Evolutionary conservation across 2,888 invertebrate species (phyloP).

Genomic region (Gastrophysa polygoni): DNA sequence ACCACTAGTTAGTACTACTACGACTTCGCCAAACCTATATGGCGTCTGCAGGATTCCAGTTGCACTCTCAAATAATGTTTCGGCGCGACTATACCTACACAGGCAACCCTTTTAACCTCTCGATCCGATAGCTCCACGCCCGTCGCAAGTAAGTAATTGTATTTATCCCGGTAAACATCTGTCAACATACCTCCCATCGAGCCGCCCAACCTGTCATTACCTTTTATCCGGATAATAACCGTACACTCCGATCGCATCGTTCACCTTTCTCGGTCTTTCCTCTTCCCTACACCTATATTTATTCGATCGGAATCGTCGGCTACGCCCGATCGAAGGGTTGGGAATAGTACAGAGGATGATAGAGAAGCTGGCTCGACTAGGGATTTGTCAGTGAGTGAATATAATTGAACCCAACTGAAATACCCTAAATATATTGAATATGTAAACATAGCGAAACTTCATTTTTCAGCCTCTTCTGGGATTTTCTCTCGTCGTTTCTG

Average conservation of each 20-base stretch:
- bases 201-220: conserved; percentile 56
- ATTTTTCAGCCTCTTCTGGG: too few species aligned
- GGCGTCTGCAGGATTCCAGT: not conserved
- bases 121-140: not conserved
- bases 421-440: too few species aligned
- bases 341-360: not conserved
- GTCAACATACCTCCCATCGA: conserved; percentile 58
- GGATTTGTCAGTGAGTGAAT: too few species aligned
- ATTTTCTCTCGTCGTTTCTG: too few species aligned
- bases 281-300: conserved; percentile 43
- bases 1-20: too few species aligned
- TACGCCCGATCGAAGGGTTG: conserved; percentile 45
- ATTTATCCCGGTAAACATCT: conserved; percentile 57
- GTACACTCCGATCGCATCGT: conserved; percentile 33
- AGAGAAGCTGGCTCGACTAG: too few species aligned
- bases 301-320: conserved; percentile 38
- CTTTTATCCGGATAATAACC: conserved; percentile 35
- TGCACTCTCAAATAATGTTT: not conserved
- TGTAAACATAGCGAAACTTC: too few species aligned
- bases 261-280: conserved; percentile 24
- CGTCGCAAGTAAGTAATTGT: conserved; percentile 24
- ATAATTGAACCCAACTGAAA: too few species aligned
- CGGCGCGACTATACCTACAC: too few species aligned
- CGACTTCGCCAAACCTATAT: too few species aligned
- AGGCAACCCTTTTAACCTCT: not conserved